Evolutionary conservation across 2,888 invertebrate genomes (phyloP).

Genomic region (Emmelina monodactyla): DNA sequence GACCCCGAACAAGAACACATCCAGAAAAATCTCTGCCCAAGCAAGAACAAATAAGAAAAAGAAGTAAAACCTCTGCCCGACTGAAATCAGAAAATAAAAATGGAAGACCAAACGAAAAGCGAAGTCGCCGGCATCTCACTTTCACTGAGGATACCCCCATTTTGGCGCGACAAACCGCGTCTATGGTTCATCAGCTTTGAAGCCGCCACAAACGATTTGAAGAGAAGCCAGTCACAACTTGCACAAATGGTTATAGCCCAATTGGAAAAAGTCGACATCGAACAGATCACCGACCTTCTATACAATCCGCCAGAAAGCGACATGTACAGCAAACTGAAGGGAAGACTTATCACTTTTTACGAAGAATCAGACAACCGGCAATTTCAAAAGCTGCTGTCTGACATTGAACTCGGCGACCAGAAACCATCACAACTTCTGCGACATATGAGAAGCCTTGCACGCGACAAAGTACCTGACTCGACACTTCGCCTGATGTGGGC

Average conservation of each 20-base stretch:
- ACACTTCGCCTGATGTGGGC: not conserved
- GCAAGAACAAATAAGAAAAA: too few species aligned
- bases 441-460: not conserved
- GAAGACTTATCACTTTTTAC: not conserved
- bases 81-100: too few species aligned
- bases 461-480: not conserved
- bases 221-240: constrained; percentile 1
- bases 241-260: not conserved
- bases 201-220: constrained; percentile 6
- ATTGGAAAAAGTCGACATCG: constrained; percentile 1
- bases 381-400: not conserved
- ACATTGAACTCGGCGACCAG: not conserved
- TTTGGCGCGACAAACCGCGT: constrained; percentile 7
- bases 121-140: constrained; percentile 1
- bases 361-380: not conserved
- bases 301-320: constrained; percentile 1
- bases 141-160: constrained; percentile 4
- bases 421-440: not conserved
- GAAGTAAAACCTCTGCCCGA: too few species aligned
- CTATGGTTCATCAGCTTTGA: constrained; percentile 8
- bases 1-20: too few species aligned
- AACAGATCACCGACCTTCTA: constrained; percentile 4
- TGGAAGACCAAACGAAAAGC: too few species aligned
- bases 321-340: not conserved
- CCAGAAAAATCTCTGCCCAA: too few species aligned